phyloP scores from a whole-genome alignment of 1,140 invertebrate species.

The Theocolax elegans region DNA sequence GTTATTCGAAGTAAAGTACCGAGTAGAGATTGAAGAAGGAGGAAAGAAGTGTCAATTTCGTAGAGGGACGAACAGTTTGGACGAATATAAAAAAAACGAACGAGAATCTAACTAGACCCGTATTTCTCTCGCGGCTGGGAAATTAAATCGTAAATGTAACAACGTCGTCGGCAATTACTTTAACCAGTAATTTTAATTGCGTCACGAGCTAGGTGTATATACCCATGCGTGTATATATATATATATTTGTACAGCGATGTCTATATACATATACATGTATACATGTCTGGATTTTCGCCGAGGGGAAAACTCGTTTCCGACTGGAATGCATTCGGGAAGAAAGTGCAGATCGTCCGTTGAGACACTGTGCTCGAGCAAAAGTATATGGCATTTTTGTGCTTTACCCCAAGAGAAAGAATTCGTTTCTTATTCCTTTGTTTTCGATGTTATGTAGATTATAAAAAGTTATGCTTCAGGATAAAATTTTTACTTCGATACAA shows the following conservation, averaged over 20 bases:
- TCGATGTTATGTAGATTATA: too few relatives aligned
- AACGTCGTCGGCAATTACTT: constrained; percentile 34
- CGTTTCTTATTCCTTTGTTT: too few relatives aligned
- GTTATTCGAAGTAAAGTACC: too few relatives aligned
- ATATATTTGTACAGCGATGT: too few relatives aligned
- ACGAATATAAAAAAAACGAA: constrained; percentile 1
- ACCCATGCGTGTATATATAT: constrained; percentile 12
- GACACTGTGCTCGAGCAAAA: too few relatives aligned
- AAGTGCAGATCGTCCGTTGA: constrained; percentile 37
- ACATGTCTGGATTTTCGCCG: constrained; percentile 5
- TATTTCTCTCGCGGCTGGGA: background rate
- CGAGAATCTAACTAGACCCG: constrained; percentile 21
- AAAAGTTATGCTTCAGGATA: too few relatives aligned
- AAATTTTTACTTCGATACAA: too few relatives aligned
- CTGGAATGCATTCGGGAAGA: constrained; percentile 21
- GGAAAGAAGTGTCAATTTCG: background rate
- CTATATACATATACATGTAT: background rate
- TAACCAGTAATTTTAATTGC: constrained; percentile 38
- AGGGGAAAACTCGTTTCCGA: constrained; percentile 27
- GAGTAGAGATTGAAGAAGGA: background rate
- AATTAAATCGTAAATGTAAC: constrained; percentile 40
- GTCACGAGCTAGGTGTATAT: constrained; percentile 17
- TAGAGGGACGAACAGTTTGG: background rate
- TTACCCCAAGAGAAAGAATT: too few relatives aligned
- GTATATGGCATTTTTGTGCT: too few relatives aligned